phyloP scores from a whole-genome alignment of 2,888 invertebrate species.

The Volucella inflata region DNA sequence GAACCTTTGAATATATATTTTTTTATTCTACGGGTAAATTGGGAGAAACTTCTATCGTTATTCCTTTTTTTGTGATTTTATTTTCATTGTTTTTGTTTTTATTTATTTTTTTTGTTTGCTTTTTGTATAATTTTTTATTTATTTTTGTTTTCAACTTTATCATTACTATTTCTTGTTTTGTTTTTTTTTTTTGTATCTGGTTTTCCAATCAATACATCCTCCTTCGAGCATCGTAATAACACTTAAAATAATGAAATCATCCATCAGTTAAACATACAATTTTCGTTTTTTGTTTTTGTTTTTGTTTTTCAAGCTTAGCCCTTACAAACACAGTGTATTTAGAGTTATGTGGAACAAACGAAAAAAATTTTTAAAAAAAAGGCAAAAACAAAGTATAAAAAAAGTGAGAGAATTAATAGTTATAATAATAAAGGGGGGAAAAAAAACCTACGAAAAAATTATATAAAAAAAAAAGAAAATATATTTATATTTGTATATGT shows the following conservation, averaged over 20 bases:
- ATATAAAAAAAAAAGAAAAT: constrained; percentile 35
- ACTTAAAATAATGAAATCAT: constrained; percentile 70
- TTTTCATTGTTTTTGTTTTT: constrained; percentile 22
- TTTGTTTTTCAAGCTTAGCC: constrained; percentile 62
- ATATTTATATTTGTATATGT: constrained; percentile 67
- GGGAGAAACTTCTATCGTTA: constrained; percentile 69
- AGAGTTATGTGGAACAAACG: no score
- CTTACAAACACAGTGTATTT: constrained; percentile 51
- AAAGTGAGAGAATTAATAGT: constrained; percentile 40
- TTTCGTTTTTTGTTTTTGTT: constrained; percentile 53
- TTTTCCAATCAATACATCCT: no score
- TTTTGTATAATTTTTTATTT: constrained; percentile 30
- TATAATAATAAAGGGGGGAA: constrained; percentile 21
- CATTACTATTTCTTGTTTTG: no score
- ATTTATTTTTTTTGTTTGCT: constrained; percentile 49
- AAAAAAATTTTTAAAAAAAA: no score
- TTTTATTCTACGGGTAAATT: constrained; percentile 74
- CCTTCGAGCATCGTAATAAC: constrained; percentile 71
- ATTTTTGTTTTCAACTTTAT: no score
- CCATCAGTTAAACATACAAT: constrained; percentile 66
- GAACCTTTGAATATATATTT: constrained; percentile 69
- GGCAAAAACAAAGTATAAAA: no score
- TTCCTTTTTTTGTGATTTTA: constrained; percentile 40
- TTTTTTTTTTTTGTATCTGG: no score
- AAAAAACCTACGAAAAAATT: constrained; percentile 38